These are phyloP conservation scores for Aurelia sp. DNA, from an alignment of 30 jellyfish, hydroid and myxozoan species.

Conservation along the genomic window DNA sequence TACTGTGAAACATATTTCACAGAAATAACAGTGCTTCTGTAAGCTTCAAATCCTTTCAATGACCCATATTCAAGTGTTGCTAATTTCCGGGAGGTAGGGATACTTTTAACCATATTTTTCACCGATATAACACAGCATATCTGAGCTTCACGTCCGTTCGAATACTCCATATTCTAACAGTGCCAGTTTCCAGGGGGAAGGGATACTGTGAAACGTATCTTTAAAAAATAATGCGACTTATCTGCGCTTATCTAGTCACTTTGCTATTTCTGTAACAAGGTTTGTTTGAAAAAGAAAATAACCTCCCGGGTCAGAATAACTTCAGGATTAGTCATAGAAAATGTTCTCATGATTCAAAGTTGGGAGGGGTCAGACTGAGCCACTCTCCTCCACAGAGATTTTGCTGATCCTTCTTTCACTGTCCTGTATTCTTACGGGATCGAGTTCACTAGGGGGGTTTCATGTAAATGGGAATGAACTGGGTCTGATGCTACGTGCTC, in stretches of 20 bases:
- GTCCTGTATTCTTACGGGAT: no score
- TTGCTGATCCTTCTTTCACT: no score
- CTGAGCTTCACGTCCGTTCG: constrained; percentile 12
- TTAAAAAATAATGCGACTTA: background rate
- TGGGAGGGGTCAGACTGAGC: no score
- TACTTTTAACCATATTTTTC: background rate
- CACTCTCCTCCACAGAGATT: no score
- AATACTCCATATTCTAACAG: constrained; percentile 30
- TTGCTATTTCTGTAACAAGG: background rate
- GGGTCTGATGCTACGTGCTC: no score
- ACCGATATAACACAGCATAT: background rate
- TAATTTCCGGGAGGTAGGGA: background rate
- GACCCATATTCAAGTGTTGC: constrained; percentile 19
- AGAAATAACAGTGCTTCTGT: background rate
- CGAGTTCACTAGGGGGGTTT: no score
- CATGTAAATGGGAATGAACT: no score
- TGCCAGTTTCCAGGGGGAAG: background rate
- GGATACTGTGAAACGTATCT: background rate
- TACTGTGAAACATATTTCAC: background rate
- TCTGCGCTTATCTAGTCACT: background rate
- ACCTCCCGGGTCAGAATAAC: background rate
- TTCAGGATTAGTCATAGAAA: background rate
- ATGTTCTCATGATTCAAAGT: background rate
- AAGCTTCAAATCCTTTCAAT: background rate
- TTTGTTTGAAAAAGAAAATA: background rate